phyloP scores from a whole-genome alignment of 1,140 invertebrate species.

The Drosophila triauraria region DNA sequence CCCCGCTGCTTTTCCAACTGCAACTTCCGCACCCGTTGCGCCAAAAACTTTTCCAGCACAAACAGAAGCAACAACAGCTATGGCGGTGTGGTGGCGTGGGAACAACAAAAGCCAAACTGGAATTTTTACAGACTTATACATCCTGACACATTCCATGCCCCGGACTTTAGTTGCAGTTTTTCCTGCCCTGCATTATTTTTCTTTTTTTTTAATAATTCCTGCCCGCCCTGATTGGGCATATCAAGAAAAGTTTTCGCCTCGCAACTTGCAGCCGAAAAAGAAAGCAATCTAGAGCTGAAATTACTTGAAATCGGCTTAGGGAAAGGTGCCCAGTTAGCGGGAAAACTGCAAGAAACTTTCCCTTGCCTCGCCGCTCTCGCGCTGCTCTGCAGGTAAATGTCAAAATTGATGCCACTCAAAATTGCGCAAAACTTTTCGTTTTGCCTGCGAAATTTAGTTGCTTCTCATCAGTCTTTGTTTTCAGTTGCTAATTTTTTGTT shows the following conservation, averaged over 20 bases:
- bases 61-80: constrained; percentile 5
- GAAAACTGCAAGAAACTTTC: constrained; percentile 30
- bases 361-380: constrained; percentile 28
- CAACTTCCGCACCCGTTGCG: constrained; percentile 75
- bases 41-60: constrained; percentile 66
- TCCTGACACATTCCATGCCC: constrained; percentile 62
- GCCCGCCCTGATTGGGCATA: constrained; percentile 58
- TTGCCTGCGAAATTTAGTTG: constrained; percentile 37
- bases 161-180: constrained; percentile 44
- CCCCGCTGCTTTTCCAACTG: constrained; percentile 19
- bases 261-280: constrained; percentile 21
- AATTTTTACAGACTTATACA: constrained; percentile 74
- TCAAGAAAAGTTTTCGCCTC: constrained; percentile 60
- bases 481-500: constrained; percentile 33
- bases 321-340: constrained; percentile 34
- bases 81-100: neutral
- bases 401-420: constrained; percentile 84
- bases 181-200: constrained; percentile 13
- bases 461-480: constrained; percentile 35
- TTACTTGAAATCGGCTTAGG: constrained; percentile 62
- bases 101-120: constrained; percentile 55
- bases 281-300: constrained; percentile 44
- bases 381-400: constrained; percentile 79
- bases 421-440: constrained; percentile 58
- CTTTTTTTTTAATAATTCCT: constrained; percentile 61